phyloP scores from a whole-genome alignment of 2,888 invertebrate genomes.

The Pelosia muscerda region DNA sequence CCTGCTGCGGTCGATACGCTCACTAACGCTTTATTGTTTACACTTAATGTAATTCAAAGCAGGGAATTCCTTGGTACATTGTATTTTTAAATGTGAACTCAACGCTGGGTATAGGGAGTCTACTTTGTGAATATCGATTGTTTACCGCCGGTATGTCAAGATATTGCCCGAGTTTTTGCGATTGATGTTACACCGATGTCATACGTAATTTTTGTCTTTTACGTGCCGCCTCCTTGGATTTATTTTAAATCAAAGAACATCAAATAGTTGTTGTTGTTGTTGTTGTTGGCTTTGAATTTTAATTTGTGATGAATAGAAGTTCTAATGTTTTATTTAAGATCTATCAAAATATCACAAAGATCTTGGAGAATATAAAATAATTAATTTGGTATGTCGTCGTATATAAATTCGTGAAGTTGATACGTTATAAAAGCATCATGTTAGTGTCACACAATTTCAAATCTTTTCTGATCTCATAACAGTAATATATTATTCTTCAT shows the following conservation, averaged over 20 bases:
- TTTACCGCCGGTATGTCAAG: conserved; percentile 69
- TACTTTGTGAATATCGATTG: conserved; percentile 78
- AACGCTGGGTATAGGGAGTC: conserved; percentile 64
- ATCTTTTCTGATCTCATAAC: not conserved
- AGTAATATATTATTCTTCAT: not conserved
- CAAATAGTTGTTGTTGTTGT: not conserved
- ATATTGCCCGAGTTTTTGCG: conserved; percentile 75
- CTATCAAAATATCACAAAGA: not conserved
- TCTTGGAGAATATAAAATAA: no score
- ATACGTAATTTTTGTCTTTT: conserved; percentile 70
- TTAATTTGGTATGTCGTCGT: no score
- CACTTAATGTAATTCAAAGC: conserved; percentile 87
- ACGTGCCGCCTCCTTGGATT: conserved; percentile 47
- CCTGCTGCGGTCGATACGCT: conserved; percentile 82
- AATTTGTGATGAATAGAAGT: not conserved
- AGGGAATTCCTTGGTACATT: conserved; percentile 84
- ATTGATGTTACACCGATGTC: conserved; percentile 77
- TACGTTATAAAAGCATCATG: no score
- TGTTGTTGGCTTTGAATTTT: no score
- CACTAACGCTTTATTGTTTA: conserved; percentile 85
- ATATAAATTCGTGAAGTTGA: not conserved
- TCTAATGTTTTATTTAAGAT: not conserved
- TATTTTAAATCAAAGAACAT: not conserved
- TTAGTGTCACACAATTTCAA: not conserved
- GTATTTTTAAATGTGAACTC: conserved; percentile 83